A percentile compares a stretch with the other conserved stretches of the same genome.
Evolutionary conservation across 2,113 vertebrate species (phyloP).

Genomic region (Setophaga kirtlandii): DNA sequence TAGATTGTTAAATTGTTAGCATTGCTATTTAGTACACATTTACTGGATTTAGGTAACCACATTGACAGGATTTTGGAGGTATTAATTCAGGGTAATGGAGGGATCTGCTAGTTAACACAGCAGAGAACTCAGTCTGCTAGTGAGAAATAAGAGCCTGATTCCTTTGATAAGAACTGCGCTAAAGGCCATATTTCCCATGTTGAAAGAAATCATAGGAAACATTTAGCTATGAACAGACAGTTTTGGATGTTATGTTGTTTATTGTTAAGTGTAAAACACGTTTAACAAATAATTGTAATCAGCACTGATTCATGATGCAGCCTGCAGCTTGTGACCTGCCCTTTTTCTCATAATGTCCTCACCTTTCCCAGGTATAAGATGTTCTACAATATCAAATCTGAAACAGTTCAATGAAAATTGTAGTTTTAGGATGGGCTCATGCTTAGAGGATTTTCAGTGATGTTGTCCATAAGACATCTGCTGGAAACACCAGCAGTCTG

Average conservation of each 20-base stretch:
- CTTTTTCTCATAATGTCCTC: not conserved
- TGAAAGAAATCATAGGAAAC: not conserved
- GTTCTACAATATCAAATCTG: not conserved
- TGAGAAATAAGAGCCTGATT: not conserved
- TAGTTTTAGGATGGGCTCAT: not conserved
- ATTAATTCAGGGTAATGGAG: not conserved
- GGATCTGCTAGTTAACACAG: not conserved
- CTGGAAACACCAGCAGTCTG: not conserved
- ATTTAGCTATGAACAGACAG: not conserved
- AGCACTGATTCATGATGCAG: not conserved
- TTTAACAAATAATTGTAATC: not conserved
- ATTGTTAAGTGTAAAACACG: not conserved
- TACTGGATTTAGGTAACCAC: conserved; percentile 23
- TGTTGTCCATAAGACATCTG: not conserved
- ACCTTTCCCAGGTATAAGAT: not conserved
- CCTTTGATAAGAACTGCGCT: not conserved
- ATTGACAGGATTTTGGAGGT: not conserved
- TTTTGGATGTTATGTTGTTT: not conserved
- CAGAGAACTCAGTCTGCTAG: not conserved
- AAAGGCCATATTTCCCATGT: not conserved
- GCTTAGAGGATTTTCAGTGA: not conserved
- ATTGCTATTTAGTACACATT: conserved; percentile 55
- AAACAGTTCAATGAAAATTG: not conserved
- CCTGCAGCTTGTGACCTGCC: not conserved
- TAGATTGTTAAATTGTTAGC: conserved; percentile 63